A percentile compares a stretch with the other conserved stretches of the same genome.
Evolutionary conservation across 2,113 vertebrate species (phyloP).

Genomic region (Macquaria ambigua): DNA sequence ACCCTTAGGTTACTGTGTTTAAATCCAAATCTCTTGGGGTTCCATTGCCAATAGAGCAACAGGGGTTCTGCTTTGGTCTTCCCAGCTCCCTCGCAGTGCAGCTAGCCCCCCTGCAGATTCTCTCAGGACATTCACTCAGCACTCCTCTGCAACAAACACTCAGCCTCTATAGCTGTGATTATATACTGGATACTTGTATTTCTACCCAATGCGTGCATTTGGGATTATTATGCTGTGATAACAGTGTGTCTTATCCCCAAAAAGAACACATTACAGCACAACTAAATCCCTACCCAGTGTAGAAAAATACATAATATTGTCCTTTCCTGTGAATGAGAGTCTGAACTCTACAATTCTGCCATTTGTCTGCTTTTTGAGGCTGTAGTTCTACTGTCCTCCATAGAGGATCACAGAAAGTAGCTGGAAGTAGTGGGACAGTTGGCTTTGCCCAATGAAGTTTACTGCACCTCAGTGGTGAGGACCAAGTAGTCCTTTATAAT

Average conservation of each 20-base stretch:
- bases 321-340: background rate
- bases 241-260: background rate
- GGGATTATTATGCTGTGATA: background rate
- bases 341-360: background rate
- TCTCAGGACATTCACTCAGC: background rate
- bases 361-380: background rate
- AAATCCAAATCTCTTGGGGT: background rate
- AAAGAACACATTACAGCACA: background rate
- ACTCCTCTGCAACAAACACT: background rate
- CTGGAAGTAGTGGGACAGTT: background rate
- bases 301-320: background rate
- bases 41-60: background rate
- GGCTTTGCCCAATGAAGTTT: background rate
- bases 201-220: too few species aligned
- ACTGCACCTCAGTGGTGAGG: background rate
- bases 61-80: slow-evolving; percentile 7
- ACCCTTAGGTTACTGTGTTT: background rate
- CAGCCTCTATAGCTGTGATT: background rate
- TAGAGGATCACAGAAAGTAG: background rate
- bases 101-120: background rate
- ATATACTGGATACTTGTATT: background rate
- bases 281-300: background rate
- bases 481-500: background rate
- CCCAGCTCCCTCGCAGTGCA: background rate
- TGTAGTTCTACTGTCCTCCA: background rate